Evolutionary conservation across 2,888 invertebrate genomes (phyloP).

Genomic region (Argyresthia albistria): DNA sequence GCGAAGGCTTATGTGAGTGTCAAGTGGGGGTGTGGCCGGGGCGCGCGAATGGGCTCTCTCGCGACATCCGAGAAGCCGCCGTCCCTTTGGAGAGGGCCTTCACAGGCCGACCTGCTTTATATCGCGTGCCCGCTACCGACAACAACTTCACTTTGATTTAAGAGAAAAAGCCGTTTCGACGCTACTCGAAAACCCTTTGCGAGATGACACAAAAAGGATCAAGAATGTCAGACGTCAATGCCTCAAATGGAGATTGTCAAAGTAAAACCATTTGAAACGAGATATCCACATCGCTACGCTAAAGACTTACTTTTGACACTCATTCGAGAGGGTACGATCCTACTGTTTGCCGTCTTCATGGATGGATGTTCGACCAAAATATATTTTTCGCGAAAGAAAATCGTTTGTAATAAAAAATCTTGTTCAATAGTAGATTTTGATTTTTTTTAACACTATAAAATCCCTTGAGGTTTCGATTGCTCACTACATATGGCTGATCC

Average conservation of each 20-base stretch:
- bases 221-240: slow-evolving; percentile 24
- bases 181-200: slow-evolving; percentile 35
- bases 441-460: no score
- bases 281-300: neutral
- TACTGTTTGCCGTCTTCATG: neutral
- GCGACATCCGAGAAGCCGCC: slow-evolving; percentile 67
- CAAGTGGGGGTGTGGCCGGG: slow-evolving; percentile 69
- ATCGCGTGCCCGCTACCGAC: slow-evolving; percentile 57
- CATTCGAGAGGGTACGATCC: neutral
- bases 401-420: no score
- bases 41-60: slow-evolving; percentile 65
- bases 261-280: slow-evolving; percentile 1
- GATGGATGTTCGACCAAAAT: neutral
- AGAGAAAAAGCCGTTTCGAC: slow-evolving; percentile 60
- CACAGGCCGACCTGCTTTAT: slow-evolving; percentile 64
- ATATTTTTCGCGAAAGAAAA: no score
- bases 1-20: slow-evolving; percentile 67
- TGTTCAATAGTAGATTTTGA: no score
- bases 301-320: neutral
- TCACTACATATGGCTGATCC: no score
- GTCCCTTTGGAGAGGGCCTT: slow-evolving; percentile 63
- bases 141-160: slow-evolving; percentile 68
- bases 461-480: slow-evolving; percentile 1
- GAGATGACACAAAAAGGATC: slow-evolving; percentile 26
- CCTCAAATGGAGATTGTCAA: slow-evolving; percentile 9